Percentiles rank a stretch among this genome's conserved stretches.
These are phyloP conservation scores for Cataglyphis altisquamis DNA, from an alignment of 2,888 invertebrate species.

Conservation along the genomic window DNA sequence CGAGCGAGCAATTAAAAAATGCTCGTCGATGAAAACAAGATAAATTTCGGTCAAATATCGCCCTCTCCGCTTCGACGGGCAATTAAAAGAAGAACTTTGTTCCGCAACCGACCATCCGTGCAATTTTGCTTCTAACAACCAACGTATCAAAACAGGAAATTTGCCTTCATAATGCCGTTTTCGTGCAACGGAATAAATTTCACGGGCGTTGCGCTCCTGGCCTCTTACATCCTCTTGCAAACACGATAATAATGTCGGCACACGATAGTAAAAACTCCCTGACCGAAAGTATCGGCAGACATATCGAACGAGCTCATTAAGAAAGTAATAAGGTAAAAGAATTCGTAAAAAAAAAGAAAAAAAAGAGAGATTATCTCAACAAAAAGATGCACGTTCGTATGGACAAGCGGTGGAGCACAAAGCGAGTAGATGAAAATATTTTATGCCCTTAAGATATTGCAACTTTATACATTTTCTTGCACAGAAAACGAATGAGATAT, in stretches of 20 bases:
- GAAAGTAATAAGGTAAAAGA: not conserved
- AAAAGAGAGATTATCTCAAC: not conserved
- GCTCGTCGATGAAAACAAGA: slow-evolving; percentile 25
- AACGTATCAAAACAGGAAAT: slow-evolving; percentile 20
- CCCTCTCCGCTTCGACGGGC: not conserved
- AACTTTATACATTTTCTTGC: not conserved
- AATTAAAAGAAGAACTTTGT: slow-evolving; percentile 32
- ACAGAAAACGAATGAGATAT: not conserved
- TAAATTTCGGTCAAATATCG: slow-evolving; percentile 37
- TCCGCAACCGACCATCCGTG: not conserved
- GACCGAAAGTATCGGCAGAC: slow-evolving; percentile 2
- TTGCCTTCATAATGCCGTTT: not conserved
- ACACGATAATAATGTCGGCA: not conserved
- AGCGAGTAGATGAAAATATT: slow-evolving; percentile 18
- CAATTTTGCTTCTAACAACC: slow-evolving; percentile 27
- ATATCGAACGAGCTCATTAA: slow-evolving; percentile 22
- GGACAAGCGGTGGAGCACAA: not conserved
- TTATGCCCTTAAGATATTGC: slow-evolving; percentile 11
- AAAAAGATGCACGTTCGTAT: not conserved
- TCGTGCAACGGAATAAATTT: slow-evolving; percentile 16
- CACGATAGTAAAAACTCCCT: not conserved
- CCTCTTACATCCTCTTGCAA: not conserved
- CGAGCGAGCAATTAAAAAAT: slow-evolving; percentile 34
- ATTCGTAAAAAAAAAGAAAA: not conserved
- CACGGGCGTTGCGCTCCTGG: not conserved